Conservation (phyloP, 2,888 invertebrate species). For the Cinara cedri region DNA sequence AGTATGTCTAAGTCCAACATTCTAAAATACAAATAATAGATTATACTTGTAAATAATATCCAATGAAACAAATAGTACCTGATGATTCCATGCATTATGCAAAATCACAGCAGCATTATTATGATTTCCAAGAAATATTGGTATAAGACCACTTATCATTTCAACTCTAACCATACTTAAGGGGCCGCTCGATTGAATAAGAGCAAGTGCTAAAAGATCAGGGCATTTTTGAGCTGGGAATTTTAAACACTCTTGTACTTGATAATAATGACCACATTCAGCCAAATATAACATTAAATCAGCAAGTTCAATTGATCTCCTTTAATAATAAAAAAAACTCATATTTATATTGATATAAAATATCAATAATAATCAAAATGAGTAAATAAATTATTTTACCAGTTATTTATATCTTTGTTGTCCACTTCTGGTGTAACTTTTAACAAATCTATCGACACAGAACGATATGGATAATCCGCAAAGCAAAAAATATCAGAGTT, state of each 20-base stretch:
- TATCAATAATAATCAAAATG: neutral
- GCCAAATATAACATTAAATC: slow-evolving; percentile 86
- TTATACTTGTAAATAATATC: slow-evolving; percentile 27
- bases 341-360: neutral
- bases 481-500: slow-evolving; percentile 93
- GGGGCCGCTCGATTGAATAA: slow-evolving; percentile 86
- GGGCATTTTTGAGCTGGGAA: slow-evolving; percentile 92
- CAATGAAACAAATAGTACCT: slow-evolving; percentile 61
- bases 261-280: slow-evolving; percentile 82
- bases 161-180: slow-evolving; percentile 82
- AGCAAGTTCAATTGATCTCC: slow-evolving; percentile 86
- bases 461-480: slow-evolving; percentile 86
- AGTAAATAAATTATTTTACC: slow-evolving; percentile 65
- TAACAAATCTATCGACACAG: slow-evolving; percentile 84
- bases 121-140: slow-evolving; percentile 92
- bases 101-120: slow-evolving; percentile 95
- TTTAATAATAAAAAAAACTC: slow-evolving; percentile 60
- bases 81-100: slow-evolving; percentile 94
- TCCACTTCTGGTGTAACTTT: slow-evolving; percentile 95
- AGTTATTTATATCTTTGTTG: slow-evolving; percentile 89
- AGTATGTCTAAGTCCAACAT: slow-evolving; percentile 74
- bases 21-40: slow-evolving; percentile 62
- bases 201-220: slow-evolving; percentile 86
- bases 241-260: slow-evolving; percentile 88
- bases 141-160: slow-evolving; percentile 83